Evolutionary conservation across 2,113 vertebrate species (phyloP), one percentile per base, ranked within the genome.

Genomic region (Erythrocebus patas): DNA sequence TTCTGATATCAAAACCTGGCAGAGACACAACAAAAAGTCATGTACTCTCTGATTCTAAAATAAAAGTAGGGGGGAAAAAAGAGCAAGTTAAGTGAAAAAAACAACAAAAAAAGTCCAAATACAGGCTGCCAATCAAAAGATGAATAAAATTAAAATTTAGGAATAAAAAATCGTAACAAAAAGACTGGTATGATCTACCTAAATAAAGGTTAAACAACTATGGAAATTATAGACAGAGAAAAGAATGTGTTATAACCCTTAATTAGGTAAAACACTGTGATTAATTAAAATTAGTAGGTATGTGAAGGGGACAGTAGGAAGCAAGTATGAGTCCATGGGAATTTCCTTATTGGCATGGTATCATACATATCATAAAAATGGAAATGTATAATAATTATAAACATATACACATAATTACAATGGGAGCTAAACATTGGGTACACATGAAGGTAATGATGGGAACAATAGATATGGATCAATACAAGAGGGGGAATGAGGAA

Each of bases 81-180:
- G 14, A 68, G 64, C 12, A 35, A 68, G 27, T 68, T 94, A 20
- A 52, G 73, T 90, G 52, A 97, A 95, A 96, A 57, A 80, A 38
- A 38, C 25, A 61, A 61, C 27, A 27, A 30, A 61, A 48, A 25
- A 84, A 43, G 78, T 48, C 20, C 80, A 95, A 59, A 96, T 68
- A 91, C 0, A 89, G 11, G 1, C 48, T 91, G 27, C 22, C 30
- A 83, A 87, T 20, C 50, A 79, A 79, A 96, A 76, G 59, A 87
- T 16, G 52, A 85, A 95, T 85, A 95, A 93, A 95, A 95, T 85
- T 78, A 96, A 95, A 93, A 86, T 14, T 40, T 11, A 48, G 7
- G 2, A 82, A 91, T 50, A 43, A 64, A 96, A 93, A 52, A 76
- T 80, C 75, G 66, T 68, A 75, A 38, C 45, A 89, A 92, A 95